Percentiles rank a stretch among this genome's conserved stretches.
phyloP scores from a whole-genome alignment of 2,888 invertebrate species.

The Ochropleura leucogaster region DNA sequence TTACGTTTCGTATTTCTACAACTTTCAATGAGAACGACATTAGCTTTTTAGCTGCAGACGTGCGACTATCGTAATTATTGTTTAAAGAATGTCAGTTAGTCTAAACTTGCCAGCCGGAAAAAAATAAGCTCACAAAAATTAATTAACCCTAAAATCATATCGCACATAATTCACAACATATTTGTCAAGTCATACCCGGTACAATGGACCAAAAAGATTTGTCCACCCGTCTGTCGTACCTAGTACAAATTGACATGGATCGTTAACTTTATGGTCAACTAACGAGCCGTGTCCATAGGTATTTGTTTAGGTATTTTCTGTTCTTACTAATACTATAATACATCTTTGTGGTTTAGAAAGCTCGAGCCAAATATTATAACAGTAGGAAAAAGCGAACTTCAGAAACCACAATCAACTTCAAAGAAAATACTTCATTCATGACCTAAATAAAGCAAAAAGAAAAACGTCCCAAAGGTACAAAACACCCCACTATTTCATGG shows the following conservation, averaged over 20 bases:
- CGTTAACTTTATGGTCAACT: constrained; percentile 43
- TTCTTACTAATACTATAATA: no score
- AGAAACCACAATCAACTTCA: not conserved
- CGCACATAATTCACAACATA: not conserved
- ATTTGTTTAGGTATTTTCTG: constrained; percentile 29
- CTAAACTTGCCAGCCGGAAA: no score
- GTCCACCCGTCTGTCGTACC: not conserved
- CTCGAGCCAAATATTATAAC: no score
- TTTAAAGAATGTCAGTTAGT: no score
- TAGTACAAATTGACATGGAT: constrained; percentile 30
- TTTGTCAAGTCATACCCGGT: constrained; percentile 20
- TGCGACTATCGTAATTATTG: no score
- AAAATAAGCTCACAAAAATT: not conserved
- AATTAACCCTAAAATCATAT: constrained; percentile 11
- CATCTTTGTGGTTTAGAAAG: no score
- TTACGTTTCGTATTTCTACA: no score
- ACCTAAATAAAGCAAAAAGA: constrained; percentile 5
- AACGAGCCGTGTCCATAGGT: constrained; percentile 49
- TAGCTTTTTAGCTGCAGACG: no score
- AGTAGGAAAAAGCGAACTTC: no score
- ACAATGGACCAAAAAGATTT: constrained; percentile 27
- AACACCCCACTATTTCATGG: constrained; percentile 37
- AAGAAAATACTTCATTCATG: constrained; percentile 10
- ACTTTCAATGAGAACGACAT: no score
- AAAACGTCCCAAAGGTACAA: constrained; percentile 17